phyloP scores from a whole-genome alignment of 2,797 vertebrate genomes.

The Eurystomus glaucurus region DNA sequence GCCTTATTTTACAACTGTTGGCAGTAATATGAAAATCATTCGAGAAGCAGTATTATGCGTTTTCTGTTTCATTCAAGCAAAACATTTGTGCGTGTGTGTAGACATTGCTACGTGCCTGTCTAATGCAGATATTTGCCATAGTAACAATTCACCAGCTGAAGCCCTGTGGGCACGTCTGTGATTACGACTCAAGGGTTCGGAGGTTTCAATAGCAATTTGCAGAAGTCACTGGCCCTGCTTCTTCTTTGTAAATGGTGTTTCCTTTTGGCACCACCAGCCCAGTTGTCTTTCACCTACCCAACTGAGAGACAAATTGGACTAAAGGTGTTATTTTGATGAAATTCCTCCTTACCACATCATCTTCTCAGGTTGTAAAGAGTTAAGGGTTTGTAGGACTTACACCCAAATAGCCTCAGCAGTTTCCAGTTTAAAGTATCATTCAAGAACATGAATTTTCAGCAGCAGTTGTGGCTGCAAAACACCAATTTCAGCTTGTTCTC shows the following conservation, averaged over 20 bases:
- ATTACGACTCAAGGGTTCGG: neutral
- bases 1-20: neutral
- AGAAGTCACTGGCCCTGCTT: neutral
- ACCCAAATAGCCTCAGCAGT: neutral
- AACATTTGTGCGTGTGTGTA: neutral
- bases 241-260: neutral
- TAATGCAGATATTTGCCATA: neutral
- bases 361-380: neutral
- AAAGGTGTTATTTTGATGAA: neutral
- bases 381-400: neutral
- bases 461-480: neutral
- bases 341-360: neutral
- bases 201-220: neutral
- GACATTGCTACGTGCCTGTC: rapidly evolving
- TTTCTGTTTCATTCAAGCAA: neutral
- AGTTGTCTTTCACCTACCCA: neutral
- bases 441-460: neutral
- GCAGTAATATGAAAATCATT: neutral
- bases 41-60: neutral
- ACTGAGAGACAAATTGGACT: neutral
- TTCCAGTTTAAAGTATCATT: neutral
- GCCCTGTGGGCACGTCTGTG: neutral
- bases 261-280: neutral
- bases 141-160: neutral
- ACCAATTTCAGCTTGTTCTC: neutral